Conservation (phyloP, 2,797 vertebrate genomes). For the Coregonus sp. region DNA sequence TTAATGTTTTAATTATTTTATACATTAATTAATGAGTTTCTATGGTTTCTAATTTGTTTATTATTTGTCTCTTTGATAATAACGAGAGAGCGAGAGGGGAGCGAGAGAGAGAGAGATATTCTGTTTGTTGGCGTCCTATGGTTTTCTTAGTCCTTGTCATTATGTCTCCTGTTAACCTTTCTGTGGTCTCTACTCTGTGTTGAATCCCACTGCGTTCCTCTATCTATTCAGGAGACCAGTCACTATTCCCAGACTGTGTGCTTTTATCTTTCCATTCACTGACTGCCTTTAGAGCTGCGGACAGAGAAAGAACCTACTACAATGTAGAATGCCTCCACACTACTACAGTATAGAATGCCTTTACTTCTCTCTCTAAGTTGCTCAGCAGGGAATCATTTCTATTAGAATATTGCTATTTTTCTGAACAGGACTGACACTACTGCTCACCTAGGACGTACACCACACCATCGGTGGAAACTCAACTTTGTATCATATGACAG, state of each 20-base stretch:
- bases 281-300: constrained; percentile 36
- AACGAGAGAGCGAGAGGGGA: constrained; percentile 50
- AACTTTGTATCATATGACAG: not conserved
- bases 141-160: constrained; percentile 51
- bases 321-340: too few species aligned
- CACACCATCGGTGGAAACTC: not conserved
- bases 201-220: too few species aligned
- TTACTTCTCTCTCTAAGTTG: too few species aligned
- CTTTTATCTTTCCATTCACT: constrained; percentile 16
- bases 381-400: too few species aligned
- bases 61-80: constrained; percentile 27
- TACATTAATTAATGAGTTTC: constrained; percentile 48
- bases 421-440: constrained; percentile 26
- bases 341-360: not conserved
- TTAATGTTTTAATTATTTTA: constrained; percentile 59
- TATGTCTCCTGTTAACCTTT: constrained; percentile 50
- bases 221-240: not conserved
- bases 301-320: constrained; percentile 8
- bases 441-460: constrained; percentile 41
- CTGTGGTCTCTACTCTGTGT: constrained; percentile 16
- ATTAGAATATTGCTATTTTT: not conserved
- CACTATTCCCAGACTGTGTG: constrained; percentile 15
- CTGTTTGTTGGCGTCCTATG: constrained; percentile 57
- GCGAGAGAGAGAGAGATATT: constrained; percentile 36
- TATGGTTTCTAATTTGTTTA: constrained; percentile 63